phyloP scores from a whole-genome alignment of 2,113 vertebrate species.

The Ptilonorhynchus violaceus region DNA sequence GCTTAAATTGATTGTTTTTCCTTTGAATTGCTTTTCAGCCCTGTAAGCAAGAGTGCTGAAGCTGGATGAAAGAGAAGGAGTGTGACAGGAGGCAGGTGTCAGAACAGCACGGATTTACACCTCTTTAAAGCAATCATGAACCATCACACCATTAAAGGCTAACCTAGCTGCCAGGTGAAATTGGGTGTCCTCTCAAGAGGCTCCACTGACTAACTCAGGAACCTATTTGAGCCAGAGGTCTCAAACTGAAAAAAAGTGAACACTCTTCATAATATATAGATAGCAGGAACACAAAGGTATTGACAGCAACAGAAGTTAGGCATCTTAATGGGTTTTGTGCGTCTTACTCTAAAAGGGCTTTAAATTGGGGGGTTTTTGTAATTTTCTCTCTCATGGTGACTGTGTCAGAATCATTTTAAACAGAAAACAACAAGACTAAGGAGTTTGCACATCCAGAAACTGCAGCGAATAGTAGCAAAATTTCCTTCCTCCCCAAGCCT shows the following conservation, averaged over 20 bases:
- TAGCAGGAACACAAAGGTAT: neutral
- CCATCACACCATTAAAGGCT: neutral
- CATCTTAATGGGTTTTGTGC: neutral
- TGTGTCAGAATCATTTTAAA: neutral
- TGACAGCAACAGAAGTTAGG: neutral
- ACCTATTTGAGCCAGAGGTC: neutral
- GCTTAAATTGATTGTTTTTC: neutral
- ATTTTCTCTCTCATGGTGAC: neutral
- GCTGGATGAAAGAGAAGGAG: neutral
- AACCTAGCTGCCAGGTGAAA: neutral
- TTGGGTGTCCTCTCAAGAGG: neutral
- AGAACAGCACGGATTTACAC: neutral
- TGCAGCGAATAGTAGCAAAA: neutral
- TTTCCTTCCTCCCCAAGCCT: neutral
- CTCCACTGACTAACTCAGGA: neutral
- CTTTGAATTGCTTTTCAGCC: neutral
- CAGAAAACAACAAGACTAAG: neutral
- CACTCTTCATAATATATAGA: neutral
- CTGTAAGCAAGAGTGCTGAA: neutral
- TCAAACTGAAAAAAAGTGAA: neutral
- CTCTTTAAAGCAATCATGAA: neutral
- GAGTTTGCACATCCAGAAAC: neutral
- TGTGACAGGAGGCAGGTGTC: neutral
- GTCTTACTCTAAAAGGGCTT: neutral
- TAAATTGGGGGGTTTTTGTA: accelerated